Conservation (phyloP, 2,113 vertebrate species). For the Tragelaphus imberbis region DNA sequence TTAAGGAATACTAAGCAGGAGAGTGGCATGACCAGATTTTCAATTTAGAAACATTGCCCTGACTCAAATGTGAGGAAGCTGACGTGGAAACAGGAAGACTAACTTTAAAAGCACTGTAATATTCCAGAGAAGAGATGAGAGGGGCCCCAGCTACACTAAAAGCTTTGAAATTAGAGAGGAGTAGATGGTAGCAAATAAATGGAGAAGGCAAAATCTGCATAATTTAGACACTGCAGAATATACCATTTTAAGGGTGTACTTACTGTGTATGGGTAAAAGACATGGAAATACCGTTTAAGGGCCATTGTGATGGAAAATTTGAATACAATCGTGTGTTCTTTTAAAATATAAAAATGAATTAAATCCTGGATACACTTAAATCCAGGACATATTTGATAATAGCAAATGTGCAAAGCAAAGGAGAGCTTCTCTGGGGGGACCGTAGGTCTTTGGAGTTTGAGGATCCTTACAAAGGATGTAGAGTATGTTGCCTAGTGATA, state of each 20-base stretch:
- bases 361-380: slow-evolving; percentile 1
- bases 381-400: neutral
- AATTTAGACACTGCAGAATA: neutral
- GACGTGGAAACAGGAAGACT: neutral
- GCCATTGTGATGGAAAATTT: neutral
- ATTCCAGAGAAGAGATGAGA: neutral
- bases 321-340: neutral
- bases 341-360: slow-evolving; percentile 14
- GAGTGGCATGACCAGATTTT: slow-evolving; percentile 28
- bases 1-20: slow-evolving; percentile 20
- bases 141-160: neutral
- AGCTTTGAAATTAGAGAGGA: neutral
- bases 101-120: neutral
- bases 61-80: neutral
- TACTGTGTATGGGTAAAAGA: neutral
- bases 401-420: neutral
- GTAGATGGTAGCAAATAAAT: neutral
- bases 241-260: neutral
- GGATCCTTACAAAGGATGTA: neutral
- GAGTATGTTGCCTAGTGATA: neutral
- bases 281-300: neutral
- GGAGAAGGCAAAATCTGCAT: neutral
- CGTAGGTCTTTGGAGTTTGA: neutral
- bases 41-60: slow-evolving; percentile 5
- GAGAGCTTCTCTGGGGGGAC: neutral